Evolutionary conservation across 2,888 invertebrate genomes (phyloP).

Genomic region (Meloe dianella): DNA sequence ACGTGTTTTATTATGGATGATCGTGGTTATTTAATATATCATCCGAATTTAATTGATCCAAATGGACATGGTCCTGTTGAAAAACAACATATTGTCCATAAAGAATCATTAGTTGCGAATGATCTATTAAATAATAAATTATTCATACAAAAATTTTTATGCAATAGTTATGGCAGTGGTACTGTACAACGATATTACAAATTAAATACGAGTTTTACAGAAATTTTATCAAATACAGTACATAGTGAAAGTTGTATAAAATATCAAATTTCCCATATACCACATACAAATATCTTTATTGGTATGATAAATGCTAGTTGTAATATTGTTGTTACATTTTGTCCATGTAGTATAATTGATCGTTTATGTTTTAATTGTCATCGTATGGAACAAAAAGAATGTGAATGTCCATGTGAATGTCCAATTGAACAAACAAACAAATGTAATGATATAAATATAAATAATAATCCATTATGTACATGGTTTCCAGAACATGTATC

Average conservation of each 20-base stretch:
- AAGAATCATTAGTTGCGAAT: slow-evolving; percentile 87
- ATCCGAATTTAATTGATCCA: slow-evolving; percentile 79
- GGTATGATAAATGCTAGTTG: slow-evolving; percentile 89
- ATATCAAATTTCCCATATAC: slow-evolving; percentile 81
- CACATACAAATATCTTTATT: slow-evolving; percentile 87
- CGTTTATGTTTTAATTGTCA: slow-evolving; percentile 89
- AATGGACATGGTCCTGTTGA: slow-evolving; percentile 73
- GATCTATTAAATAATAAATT: slow-evolving; percentile 86
- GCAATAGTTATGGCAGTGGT: slow-evolving; percentile 84
- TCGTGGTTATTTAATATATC: slow-evolving; percentile 85
- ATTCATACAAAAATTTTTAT: slow-evolving; percentile 82
- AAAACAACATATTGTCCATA: slow-evolving; percentile 87
- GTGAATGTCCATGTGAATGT: slow-evolving; percentile 95
- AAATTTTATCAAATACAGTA: slow-evolving; percentile 80
- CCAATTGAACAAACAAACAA: slow-evolving; percentile 56
- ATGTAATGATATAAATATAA: slow-evolving; percentile 49
- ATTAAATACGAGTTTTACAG: slow-evolving; percentile 80
- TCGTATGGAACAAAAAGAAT: slow-evolving; percentile 92
- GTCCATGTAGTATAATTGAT: slow-evolving; percentile 90
- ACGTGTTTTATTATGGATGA: slow-evolving; percentile 92
- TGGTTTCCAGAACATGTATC: slow-evolving; percentile 43
- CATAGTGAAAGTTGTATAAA: slow-evolving; percentile 88
- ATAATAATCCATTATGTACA: slow-evolving; percentile 52
- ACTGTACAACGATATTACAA: slow-evolving; percentile 83
- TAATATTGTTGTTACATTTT: slow-evolving; percentile 80